A percentile compares a stretch with the other conserved stretches of the same genome.
phyloP scores from a whole-genome alignment of 2,888 invertebrate species.

The Metallyticus violacea region DNA sequence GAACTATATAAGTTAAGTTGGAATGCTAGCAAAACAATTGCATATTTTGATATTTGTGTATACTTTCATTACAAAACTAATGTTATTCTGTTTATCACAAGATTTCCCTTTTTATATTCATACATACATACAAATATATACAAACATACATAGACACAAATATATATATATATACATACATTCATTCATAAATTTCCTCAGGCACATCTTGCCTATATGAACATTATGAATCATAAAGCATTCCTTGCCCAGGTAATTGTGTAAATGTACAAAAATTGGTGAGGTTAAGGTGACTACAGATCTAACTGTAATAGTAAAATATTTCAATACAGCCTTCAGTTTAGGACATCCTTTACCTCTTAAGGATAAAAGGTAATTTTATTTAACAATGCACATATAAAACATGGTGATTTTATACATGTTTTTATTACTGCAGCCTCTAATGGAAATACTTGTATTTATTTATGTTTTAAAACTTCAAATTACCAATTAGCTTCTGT shows the following conservation, averaged over 20 bases:
- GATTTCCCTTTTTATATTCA: background rate
- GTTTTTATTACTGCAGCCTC: background rate
- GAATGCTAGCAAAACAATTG: background rate
- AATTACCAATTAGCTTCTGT: background rate
- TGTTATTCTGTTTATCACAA: background rate
- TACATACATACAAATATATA: background rate
- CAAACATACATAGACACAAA: too few relatives aligned
- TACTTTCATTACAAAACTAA: background rate
- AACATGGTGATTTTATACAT: background rate
- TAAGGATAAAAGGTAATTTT: background rate
- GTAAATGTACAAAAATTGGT: background rate
- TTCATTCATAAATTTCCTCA: background rate
- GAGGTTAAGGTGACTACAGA: background rate
- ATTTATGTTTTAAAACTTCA: background rate
- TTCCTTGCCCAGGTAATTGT: background rate
- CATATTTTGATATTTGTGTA: background rate
- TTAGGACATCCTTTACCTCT: background rate
- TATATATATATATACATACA: background rate
- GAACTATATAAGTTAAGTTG: background rate
- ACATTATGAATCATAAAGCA: background rate
- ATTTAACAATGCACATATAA: background rate
- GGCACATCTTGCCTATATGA: background rate
- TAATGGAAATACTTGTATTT: background rate
- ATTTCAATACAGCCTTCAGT: background rate
- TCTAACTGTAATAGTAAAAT: background rate